phyloP scores from a whole-genome alignment of 2,888 invertebrate species.

The Drosophila algonquin region DNA sequence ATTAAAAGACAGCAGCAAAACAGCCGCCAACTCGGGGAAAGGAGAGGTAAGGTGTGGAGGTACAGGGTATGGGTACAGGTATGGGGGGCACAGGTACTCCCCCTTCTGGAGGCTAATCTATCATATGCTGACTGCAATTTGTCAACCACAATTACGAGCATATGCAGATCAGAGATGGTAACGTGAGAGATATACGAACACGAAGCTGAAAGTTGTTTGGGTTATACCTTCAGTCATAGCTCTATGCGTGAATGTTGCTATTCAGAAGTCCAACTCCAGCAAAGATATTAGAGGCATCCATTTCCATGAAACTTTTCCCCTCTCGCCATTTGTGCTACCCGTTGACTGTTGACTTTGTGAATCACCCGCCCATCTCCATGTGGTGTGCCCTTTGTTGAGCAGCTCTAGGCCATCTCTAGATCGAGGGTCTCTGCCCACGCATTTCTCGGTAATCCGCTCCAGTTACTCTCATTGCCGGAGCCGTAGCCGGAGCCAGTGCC shows the following conservation, averaged over 20 bases:
- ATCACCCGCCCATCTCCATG: conserved; percentile 9
- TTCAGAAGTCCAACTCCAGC: no score
- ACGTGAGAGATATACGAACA: conserved; percentile 25
- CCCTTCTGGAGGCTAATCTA: conserved; percentile 55
- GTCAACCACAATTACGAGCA: conserved; percentile 67
- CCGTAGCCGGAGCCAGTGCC: conserved; percentile 21
- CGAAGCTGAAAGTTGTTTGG: not conserved
- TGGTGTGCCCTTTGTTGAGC: not conserved
- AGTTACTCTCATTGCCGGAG: conserved; percentile 56
- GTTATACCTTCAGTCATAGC: not conserved
- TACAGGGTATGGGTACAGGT: not conserved
- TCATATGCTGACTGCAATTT: conserved; percentile 78
- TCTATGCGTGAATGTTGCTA: no score
- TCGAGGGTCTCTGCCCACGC: conserved; percentile 56
- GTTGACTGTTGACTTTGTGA: no score
- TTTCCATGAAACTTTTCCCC: no score
- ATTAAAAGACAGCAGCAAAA: conserved; percentile 80
- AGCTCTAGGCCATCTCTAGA: conserved; percentile 2
- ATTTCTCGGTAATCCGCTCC: conserved; percentile 69
- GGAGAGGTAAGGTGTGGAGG: not conserved
- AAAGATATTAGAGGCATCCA: no score
- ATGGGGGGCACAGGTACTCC: conserved; percentile 1
- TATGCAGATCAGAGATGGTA: conserved; percentile 45
- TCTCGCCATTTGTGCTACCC: conserved; percentile 10
- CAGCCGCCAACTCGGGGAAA: conserved; percentile 54